Evolutionary conservation across 2,113 vertebrate genomes (phyloP).

Genomic region (Anthoscopus minutus): DNA sequence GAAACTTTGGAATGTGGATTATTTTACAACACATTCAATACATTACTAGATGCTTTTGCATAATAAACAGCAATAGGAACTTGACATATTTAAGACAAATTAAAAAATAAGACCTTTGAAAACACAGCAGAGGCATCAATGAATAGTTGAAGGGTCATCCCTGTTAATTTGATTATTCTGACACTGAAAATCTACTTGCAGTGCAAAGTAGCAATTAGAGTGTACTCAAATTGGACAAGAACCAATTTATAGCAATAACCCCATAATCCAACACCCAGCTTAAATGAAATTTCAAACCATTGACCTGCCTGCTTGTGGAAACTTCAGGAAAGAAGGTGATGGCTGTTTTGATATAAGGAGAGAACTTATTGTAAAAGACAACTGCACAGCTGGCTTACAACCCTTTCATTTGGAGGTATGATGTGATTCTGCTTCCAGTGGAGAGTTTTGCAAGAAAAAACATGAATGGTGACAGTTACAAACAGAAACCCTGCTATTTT

Average conservation of each 20-base stretch:
- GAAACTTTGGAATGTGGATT: neutral
- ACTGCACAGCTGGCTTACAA: neutral
- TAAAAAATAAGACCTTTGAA: neutral
- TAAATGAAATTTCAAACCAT: neutral
- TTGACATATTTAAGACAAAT: neutral
- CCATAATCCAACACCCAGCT: neutral
- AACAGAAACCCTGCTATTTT: neutral
- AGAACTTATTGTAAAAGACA: neutral
- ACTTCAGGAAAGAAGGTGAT: neutral
- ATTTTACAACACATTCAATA: neutral
- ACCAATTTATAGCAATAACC: neutral
- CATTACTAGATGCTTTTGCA: neutral
- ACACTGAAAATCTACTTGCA: neutral
- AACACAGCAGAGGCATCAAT: neutral
- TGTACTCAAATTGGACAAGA: neutral
- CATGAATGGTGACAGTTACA: neutral
- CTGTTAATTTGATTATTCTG: slow-evolving; percentile 5
- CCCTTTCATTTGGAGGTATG: neutral
- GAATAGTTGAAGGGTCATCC: neutral
- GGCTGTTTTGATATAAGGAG: neutral
- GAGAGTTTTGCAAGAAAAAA: neutral
- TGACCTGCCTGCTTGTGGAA: neutral
- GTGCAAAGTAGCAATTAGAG: neutral
- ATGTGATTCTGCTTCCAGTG: neutral
- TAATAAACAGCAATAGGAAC: neutral